phyloP scores from a whole-genome alignment of 2,797 vertebrate species.

The Pangasius sanitwongsei region DNA sequence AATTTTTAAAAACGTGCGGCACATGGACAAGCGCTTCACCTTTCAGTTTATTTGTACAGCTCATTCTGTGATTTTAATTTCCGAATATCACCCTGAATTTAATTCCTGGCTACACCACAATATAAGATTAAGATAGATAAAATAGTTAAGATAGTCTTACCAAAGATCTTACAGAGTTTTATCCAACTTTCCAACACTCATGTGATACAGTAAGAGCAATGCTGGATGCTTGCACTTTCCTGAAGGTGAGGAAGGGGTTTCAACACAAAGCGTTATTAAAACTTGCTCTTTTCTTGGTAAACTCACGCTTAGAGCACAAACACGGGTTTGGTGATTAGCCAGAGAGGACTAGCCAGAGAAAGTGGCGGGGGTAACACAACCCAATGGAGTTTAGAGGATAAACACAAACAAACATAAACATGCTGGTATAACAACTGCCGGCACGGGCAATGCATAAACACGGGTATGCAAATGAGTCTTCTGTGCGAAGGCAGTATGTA shows the following conservation, averaged over 20 bases:
- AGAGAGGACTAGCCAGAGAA: background rate
- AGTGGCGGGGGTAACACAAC: background rate
- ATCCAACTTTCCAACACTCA: background rate
- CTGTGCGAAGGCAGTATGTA: background rate
- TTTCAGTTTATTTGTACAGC: background rate
- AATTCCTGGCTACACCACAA: background rate
- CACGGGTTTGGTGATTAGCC: background rate
- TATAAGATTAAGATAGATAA: background rate
- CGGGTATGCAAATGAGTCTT: background rate
- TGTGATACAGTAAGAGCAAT: background rate
- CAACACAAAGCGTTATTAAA: background rate
- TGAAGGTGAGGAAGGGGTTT: background rate
- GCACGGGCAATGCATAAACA: background rate
- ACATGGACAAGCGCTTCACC: background rate
- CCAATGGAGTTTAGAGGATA: background rate
- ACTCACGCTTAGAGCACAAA: background rate
- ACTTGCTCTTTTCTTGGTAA: background rate
- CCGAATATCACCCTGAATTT: background rate
- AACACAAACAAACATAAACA: conserved; percentile 15
- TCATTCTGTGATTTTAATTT: background rate
- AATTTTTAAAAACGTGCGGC: background rate
- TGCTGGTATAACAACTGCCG: background rate
- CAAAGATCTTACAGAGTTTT: background rate
- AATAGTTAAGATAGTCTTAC: background rate
- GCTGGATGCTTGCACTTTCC: background rate